These are phyloP conservation scores for Cisticola juncidis DNA, from an alignment of 2,113 vertebrate genomes.

Conservation along the genomic window DNA sequence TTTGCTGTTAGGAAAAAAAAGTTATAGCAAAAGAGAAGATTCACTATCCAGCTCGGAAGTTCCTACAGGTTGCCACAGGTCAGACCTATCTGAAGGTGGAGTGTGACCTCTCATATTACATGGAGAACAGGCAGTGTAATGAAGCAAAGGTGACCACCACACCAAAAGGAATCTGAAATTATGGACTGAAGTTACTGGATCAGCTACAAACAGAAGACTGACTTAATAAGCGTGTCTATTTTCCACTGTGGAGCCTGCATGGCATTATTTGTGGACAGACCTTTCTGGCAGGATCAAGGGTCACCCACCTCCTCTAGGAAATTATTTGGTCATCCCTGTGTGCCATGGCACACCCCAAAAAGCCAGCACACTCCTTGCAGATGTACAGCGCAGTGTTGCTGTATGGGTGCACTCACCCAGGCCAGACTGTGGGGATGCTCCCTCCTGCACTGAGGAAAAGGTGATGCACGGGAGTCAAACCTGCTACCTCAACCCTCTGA, in stretches of 20 bases:
- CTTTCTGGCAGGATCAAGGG: background rate
- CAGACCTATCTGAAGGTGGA: background rate
- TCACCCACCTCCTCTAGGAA: background rate
- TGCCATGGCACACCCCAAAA: background rate
- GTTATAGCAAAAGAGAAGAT: background rate
- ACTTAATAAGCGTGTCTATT: background rate
- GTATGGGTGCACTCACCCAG: fast-evolving
- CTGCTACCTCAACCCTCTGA: background rate
- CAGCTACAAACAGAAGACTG: background rate
- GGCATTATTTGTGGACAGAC: background rate
- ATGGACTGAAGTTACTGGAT: background rate
- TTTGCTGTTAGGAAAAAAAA: background rate
- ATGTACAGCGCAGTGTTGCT: fast-evolving
- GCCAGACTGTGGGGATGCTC: fast-evolving
- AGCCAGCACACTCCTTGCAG: background rate
- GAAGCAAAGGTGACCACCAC: background rate
- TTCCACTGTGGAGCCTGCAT: background rate
- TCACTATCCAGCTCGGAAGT: background rate
- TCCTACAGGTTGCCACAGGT: background rate
- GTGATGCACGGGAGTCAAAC: background rate
- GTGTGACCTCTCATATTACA: background rate
- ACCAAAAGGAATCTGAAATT: background rate
- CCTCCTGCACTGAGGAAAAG: background rate
- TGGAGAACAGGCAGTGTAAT: background rate
- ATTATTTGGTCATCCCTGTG: fast-evolving